Evolutionary conservation across 2,113 vertebrate species (phyloP).

Genomic region (Pelusios castaneus): DNA sequence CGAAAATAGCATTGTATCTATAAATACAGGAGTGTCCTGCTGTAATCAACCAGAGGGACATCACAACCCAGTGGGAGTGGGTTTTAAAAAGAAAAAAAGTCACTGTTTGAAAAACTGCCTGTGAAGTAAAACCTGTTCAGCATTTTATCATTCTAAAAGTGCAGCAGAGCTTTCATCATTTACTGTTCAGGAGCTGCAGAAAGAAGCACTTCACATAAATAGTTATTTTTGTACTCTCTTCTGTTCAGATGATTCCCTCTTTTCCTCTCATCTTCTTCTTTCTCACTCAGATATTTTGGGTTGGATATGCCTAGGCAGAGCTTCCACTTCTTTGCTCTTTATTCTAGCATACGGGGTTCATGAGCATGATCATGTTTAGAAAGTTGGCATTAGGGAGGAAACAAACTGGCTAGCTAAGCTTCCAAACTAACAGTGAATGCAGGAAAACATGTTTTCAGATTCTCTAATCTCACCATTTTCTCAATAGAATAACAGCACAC

Average conservation of each 20-base stretch:
- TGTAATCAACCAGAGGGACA: not conserved
- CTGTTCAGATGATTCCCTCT: not conserved
- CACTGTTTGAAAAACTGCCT: not conserved
- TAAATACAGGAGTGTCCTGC: not conserved
- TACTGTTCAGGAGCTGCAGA: not conserved
- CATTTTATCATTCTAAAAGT: not conserved
- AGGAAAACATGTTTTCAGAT: not conserved
- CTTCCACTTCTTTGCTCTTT: not conserved
- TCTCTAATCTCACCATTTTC: not conserved
- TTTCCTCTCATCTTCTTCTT: not conserved
- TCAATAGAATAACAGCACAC: not conserved
- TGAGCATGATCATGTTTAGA: rapidly evolving
- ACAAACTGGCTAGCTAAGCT: not conserved
- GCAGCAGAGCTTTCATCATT: not conserved
- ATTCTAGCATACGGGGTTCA: not conserved
- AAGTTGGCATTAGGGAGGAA: not conserved
- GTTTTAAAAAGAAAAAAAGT: not conserved
- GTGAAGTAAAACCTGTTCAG: not conserved
- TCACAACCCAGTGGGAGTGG: not conserved
- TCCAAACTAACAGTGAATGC: not conserved
- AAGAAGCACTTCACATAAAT: not conserved
- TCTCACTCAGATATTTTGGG: not conserved
- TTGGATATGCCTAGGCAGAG: not conserved
- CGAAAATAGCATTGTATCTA: not conserved
- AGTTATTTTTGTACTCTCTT: rapidly evolving